Evolutionary conservation across 2,888 invertebrate species (phyloP).

Genomic region (Apeira syringaria): DNA sequence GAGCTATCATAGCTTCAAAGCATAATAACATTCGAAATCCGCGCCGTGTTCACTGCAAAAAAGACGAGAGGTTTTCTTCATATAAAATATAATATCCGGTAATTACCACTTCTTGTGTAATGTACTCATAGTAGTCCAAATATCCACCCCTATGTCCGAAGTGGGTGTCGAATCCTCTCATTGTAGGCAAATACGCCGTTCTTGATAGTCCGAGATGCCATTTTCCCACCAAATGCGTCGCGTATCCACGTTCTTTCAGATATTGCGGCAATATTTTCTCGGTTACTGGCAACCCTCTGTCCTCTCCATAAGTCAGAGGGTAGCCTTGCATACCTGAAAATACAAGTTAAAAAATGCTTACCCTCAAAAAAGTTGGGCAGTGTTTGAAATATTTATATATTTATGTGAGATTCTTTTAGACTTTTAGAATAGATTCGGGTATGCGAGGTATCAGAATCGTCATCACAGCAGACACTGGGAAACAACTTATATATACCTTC

Average conservation of each 20-base stretch:
- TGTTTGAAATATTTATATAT: too few species aligned
- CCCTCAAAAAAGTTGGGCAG: too few species aligned
- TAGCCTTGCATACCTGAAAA: constrained; percentile 72
- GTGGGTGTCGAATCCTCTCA: constrained; percentile 91
- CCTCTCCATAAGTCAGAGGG: constrained; percentile 68
- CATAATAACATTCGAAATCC: too few species aligned
- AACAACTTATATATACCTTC: too few species aligned
- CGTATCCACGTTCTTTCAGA: constrained; percentile 87
- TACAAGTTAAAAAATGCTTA: not conserved
- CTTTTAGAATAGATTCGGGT: too few species aligned
- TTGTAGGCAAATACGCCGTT: constrained; percentile 85
- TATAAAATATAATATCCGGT: not conserved
- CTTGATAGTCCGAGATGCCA: constrained; percentile 87
- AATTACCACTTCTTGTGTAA: constrained; percentile 57
- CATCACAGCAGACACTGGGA: too few species aligned
- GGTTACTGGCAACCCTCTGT: constrained; percentile 65
- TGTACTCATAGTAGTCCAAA: constrained; percentile 90
- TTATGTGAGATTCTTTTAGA: too few species aligned
- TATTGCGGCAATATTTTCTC: constrained; percentile 85
- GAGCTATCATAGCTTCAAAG: too few species aligned
- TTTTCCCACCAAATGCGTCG: constrained; percentile 91
- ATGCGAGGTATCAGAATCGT: too few species aligned
- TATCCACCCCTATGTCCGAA: constrained; percentile 93
- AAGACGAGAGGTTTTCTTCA: too few species aligned
- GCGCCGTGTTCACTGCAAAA: too few species aligned